Evolutionary conservation across 1,140 invertebrate genomes (phyloP), one percentile per base, ranked within the genome.

Genomic region (Helicoverpa armigera): DNA sequence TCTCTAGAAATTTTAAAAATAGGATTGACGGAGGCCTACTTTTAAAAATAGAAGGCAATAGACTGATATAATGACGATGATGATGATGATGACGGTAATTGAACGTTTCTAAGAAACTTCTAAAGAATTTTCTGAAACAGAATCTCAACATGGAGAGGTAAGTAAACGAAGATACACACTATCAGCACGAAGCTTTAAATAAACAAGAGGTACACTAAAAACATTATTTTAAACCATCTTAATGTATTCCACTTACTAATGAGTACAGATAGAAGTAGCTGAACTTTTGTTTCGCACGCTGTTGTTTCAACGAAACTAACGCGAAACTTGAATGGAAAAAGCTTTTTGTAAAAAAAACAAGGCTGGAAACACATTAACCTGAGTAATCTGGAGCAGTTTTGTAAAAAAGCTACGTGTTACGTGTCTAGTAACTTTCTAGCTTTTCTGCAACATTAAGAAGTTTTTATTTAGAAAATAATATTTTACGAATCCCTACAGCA

Each of bases 201-300:
- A n/a, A n/a, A n/a, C n/a, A n/a, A n/a, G n/a, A n/a, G n/a, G n/a
- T 14, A 31, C 16, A 43, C 0, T 12, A 58, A 43, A 56, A 58
- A 29, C 13, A 73, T 58, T 18, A 29, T 1, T 23, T 23, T 23
- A 58, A 56, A 73, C 53, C 23, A n/a, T 51, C 29, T 53, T 73
- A 58, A 73, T 73, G 48, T 58, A 58, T 73, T 73, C 29, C 54
- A 16, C 70, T 58, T 43, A n/a, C 53, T 73, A 73, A 73, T 43
- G 70, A 73, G 29, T 43, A 43, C 48, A 18, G 54, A 58, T 31
- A 43, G 48, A 43, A 43, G 29, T 12, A 18, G 50, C 50, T 53
- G 54, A 72, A 53, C 23, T 70, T 72, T 72, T 72, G 69, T 72
- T 72, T 72, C 14, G 23, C 50, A n/a, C 50, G 50, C 69, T 29